Evolutionary conservation across 2,797 vertebrate species (phyloP).

Genomic region (Phyllotis vaccarum): DNA sequence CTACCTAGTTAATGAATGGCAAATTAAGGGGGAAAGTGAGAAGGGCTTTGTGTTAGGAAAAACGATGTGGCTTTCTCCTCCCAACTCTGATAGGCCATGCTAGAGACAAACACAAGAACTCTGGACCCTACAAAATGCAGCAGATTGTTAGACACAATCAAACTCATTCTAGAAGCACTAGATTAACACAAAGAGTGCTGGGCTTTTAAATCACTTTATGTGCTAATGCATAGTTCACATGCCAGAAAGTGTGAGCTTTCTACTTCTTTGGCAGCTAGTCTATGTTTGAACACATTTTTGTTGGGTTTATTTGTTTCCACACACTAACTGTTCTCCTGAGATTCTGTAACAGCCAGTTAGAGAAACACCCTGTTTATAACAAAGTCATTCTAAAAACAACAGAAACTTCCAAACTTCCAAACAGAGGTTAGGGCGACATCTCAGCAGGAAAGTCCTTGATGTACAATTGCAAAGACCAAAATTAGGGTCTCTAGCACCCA

Average conservation of each 20-base stretch:
- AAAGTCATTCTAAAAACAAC: conserved; percentile 3
- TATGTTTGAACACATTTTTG: not conserved
- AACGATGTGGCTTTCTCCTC: not conserved
- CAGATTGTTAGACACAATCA: not conserved
- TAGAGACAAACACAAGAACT: not conserved
- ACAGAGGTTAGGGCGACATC: not conserved
- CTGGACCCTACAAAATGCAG: not conserved
- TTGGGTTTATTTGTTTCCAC: not conserved
- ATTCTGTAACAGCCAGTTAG: not conserved
- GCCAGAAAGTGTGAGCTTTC: not conserved
- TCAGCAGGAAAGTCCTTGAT: not conserved
- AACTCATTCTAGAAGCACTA: not conserved
- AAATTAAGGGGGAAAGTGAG: not conserved
- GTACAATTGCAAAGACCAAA: not conserved
- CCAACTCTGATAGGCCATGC: not conserved
- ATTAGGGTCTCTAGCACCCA: not conserved
- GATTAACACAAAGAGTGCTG: not conserved
- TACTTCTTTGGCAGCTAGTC: not conserved
- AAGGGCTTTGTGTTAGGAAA: not conserved
- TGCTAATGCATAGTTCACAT: not conserved
- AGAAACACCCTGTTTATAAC: not conserved
- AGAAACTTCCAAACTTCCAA: not conserved
- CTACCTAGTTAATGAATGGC: not conserved
- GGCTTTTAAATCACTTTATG: not conserved
- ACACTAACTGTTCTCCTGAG: not conserved